Conservation (phyloP, 2,797 vertebrate genomes). For the Sebastes miniatus region DNA sequence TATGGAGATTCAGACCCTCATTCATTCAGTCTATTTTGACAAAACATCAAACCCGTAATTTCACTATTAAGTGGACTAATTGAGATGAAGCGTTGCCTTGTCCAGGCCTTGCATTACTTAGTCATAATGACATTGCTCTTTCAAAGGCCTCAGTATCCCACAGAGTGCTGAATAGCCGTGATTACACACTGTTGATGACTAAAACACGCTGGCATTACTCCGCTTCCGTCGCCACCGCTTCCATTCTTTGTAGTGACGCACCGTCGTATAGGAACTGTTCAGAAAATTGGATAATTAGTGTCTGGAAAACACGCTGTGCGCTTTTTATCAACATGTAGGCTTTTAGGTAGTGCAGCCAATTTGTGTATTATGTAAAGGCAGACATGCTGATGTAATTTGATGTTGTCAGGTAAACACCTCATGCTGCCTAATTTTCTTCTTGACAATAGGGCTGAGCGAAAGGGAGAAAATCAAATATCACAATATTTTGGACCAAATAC, state of each 20-base stretch:
- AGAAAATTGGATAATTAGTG: conserved; percentile 14
- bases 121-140: conserved; percentile 60
- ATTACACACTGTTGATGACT: conserved; percentile 66
- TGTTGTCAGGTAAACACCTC: background rate
- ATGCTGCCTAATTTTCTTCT: background rate
- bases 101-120: conserved; percentile 41
- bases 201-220: conserved; percentile 47
- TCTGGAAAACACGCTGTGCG: background rate
- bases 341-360: background rate
- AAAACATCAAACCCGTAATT: conserved; percentile 67
- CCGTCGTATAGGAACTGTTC: conserved; percentile 15
- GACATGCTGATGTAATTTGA: background rate
- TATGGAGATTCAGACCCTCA: background rate
- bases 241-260: conserved; percentile 30
- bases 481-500: no score
- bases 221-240: conserved; percentile 19
- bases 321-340: background rate
- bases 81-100: conserved; percentile 48
- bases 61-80: conserved; percentile 63
- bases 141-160: conserved; percentile 46
- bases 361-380: background rate
- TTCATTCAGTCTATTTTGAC: conserved; percentile 30
- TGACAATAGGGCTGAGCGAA: background rate
- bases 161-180: conserved; percentile 55
- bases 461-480: no score